Conservation (phyloP, 2,797 vertebrate genomes). For the Lepus townsendii region DNA sequence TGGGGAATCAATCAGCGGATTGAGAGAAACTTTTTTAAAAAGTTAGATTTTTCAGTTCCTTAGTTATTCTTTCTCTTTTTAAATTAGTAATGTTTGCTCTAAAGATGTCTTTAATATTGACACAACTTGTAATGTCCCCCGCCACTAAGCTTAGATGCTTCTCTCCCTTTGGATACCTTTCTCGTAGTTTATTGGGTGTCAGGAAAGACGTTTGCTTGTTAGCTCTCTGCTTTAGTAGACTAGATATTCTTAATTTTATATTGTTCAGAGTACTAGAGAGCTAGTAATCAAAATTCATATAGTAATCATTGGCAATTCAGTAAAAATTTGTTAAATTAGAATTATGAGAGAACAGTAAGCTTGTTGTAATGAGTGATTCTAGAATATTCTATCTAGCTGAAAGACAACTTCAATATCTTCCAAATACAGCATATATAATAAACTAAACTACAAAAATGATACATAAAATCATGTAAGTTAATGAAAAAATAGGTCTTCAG, state of each 20-base stretch:
- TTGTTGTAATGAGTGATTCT: constrained; percentile 65
- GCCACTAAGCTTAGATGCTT: neutral
- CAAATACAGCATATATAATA: constrained; percentile 66
- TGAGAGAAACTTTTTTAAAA: constrained; percentile 9
- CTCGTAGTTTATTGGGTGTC: constrained; percentile 38
- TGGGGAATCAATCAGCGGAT: too few species aligned
- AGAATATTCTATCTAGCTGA: constrained; percentile 66
- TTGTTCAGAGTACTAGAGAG: constrained; percentile 67
- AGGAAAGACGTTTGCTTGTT: constrained; percentile 69
- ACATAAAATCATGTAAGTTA: constrained; percentile 73
- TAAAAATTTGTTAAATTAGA: constrained; percentile 75
- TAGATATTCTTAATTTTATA: constrained; percentile 64
- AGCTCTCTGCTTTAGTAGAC: constrained; percentile 62
- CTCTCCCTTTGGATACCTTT: constrained; percentile 39
- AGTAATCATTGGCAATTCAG: constrained; percentile 72
- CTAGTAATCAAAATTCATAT: constrained; percentile 69
- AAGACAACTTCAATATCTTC: constrained; percentile 70
- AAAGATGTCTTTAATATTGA: constrained; percentile 54
- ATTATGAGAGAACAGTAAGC: constrained; percentile 76
- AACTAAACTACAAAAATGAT: constrained; percentile 75
- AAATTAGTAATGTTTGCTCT: constrained; percentile 42
- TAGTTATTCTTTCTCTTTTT: neutral
- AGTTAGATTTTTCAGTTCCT: constrained; percentile 22
- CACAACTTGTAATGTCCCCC: neutral
- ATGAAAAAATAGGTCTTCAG: constrained; percentile 79